These are phyloP conservation scores for Conger conger DNA, from an alignment of 2,113 vertebrate species.

Conservation along the genomic window DNA sequence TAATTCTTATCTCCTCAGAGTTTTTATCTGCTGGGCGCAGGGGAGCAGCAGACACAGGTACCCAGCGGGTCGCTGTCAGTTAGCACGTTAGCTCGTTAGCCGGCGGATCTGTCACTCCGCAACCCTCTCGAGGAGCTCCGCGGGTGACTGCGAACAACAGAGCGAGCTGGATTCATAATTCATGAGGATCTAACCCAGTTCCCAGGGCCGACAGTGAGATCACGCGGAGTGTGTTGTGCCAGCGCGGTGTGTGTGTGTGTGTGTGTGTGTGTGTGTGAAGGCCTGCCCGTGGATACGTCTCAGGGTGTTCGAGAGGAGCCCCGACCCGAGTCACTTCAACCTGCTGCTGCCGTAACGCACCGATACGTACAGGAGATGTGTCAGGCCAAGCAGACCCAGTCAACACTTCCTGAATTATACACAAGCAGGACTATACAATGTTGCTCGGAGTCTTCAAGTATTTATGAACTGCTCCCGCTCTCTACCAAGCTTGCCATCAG, in stretches of 20 bases:
- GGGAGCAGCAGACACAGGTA: not conserved
- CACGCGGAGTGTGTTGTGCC: not conserved
- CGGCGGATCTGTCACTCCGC: not conserved
- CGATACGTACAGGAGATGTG: not conserved
- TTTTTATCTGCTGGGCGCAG: no score
- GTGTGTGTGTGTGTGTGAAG: not conserved
- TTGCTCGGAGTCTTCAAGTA: not conserved
- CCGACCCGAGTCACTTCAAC: not conserved
- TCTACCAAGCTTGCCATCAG: not conserved
- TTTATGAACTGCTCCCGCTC: constrained; percentile 1
- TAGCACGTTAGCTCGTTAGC: not conserved
- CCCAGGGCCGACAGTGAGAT: constrained; percentile 41
- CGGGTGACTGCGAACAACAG: not conserved
- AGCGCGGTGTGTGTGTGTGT: not conserved
- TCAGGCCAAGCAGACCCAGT: not conserved
- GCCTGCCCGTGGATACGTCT: not conserved
- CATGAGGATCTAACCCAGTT: constrained; percentile 47
- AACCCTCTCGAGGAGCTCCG: not conserved
- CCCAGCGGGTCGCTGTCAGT: not conserved
- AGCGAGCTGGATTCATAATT: not conserved
- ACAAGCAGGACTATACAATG: not conserved
- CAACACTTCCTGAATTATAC: constrained; percentile 22
- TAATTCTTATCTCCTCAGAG: no score
- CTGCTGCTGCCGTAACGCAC: not conserved
- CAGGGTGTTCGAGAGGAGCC: not conserved